Evolutionary conservation across 2,113 vertebrate species (phyloP), one percentile per base, ranked within the genome.

Genomic region (Spea bombifrons): DNA sequence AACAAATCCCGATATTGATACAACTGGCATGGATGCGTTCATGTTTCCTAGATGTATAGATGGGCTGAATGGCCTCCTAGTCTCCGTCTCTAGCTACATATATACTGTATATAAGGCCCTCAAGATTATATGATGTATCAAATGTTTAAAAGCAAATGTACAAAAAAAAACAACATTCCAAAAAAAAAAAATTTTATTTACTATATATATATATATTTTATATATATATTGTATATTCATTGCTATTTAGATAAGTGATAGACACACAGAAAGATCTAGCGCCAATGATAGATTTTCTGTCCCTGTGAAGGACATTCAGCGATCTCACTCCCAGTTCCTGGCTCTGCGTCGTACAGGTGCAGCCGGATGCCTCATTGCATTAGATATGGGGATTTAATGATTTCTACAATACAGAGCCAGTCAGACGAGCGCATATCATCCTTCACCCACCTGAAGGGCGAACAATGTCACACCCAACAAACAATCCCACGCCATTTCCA

Each of bases 361-460:
- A 52, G 57, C 59, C 57, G 30, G 69, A 78, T 66, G 69, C 76
- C 76, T 78, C 76, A 78, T 72, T 78, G 69, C 69, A 78, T 78
- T 72, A 72, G 47, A 78, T 71, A 78, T 71, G 59, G 49, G 17
- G 59, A 78, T 78, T 78, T 78, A 71, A 78, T 71, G 76, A 65
- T 57, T 78, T 78, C 59, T 78, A 53, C 7, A 66, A 55, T 66
- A 57, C 50, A 78, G 69, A 78, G 75, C 76, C 59, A 78, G 76
- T 78, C 69, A 66, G 48, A 77, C 49, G 53, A 50, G 69, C 43
- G 53, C 46, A 66, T 72, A 64, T 72, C 68, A 78, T 78, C 59
- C 61, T 48, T 78, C 76, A 78, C 59, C 53, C 76, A 66, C 68
- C 59, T 72, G 76, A 78, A 78, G 69, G 68, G 43, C 76, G 8